These are phyloP conservation scores for Tetramorium alpestre DNA, from an alignment of 1,140 invertebrate species.

Conservation along the genomic window DNA sequence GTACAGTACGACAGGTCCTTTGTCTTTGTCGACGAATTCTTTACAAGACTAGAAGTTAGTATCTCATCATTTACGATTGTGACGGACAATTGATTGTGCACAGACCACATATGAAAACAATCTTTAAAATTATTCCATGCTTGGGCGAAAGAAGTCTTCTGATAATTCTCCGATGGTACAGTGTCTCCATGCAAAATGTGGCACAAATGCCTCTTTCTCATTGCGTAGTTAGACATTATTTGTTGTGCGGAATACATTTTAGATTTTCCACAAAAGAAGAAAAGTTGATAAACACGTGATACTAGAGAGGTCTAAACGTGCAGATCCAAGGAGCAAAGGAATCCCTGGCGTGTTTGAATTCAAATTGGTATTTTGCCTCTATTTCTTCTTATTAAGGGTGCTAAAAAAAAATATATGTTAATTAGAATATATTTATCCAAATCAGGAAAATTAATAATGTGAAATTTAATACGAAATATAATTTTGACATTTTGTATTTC, in stretches of 20 bases:
- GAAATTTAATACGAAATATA: background rate
- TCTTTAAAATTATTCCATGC: slow-evolving; percentile 55
- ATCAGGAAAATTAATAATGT: background rate
- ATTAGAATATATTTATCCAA: background rate
- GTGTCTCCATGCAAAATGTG: slow-evolving; percentile 43
- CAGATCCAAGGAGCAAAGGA: background rate
- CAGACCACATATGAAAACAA: slow-evolving; percentile 32
- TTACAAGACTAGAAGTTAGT: slow-evolving; percentile 73
- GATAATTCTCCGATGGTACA: background rate
- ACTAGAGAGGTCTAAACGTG: background rate
- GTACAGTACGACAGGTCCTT: slow-evolving; percentile 3
- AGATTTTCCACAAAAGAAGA: background rate
- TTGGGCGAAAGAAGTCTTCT: slow-evolving; percentile 47
- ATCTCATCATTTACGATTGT: slow-evolving; percentile 76
- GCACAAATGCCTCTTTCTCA: slow-evolving; percentile 59
- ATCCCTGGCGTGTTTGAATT: slow-evolving; percentile 31
- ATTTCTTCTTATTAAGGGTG: slow-evolving; percentile 51
- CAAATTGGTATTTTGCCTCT: slow-evolving; percentile 35
- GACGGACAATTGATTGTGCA: slow-evolving; percentile 72
- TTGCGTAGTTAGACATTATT: background rate
- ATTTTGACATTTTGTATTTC: no score
- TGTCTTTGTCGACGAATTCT: slow-evolving; percentile 65
- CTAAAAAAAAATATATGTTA: slow-evolving; percentile 59
- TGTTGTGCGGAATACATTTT: slow-evolving; percentile 60
- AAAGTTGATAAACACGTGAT: background rate